Evolutionary conservation across 2,113 vertebrate genomes (phyloP).

Genomic region (Ciconia stormi): DNA sequence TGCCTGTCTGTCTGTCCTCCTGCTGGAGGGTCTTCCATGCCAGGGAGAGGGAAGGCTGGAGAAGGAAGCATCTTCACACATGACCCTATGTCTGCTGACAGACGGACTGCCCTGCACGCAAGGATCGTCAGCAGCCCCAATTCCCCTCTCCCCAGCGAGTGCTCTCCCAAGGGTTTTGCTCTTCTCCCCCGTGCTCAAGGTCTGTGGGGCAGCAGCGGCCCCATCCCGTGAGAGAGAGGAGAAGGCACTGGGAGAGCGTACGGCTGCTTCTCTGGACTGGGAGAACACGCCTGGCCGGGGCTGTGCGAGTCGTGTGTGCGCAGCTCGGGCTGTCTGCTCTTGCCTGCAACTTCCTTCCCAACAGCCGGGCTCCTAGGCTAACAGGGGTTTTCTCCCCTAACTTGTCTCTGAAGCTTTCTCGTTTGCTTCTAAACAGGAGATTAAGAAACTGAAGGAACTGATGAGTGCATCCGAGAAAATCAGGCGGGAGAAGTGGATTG

Average conservation of each 20-base stretch:
- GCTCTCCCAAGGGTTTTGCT: background rate
- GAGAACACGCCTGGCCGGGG: background rate
- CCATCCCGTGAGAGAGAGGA: background rate
- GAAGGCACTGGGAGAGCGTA: background rate
- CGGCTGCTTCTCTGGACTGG: background rate
- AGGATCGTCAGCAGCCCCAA: background rate
- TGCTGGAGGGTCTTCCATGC: background rate
- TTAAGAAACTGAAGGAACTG: constrained; percentile 92
- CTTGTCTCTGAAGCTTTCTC: background rate
- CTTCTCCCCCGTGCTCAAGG: background rate
- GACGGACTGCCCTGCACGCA: background rate
- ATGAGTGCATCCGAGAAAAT: constrained; percentile 91
- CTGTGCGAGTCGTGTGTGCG: rapidly evolving
- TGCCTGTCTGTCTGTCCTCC: background rate
- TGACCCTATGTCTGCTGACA: background rate
- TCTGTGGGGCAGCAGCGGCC: background rate
- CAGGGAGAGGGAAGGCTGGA: background rate
- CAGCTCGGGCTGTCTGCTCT: background rate
- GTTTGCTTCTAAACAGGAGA: constrained; percentile 76
- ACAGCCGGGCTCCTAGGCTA: background rate
- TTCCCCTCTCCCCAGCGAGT: background rate
- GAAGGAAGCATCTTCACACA: background rate
- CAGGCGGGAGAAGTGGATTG: constrained; percentile 93
- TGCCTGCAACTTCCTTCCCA: background rate
- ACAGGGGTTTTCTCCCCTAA: background rate